Conservation (phyloP, 2,888 invertebrate species). For the Morpho deidamia region DNA sequence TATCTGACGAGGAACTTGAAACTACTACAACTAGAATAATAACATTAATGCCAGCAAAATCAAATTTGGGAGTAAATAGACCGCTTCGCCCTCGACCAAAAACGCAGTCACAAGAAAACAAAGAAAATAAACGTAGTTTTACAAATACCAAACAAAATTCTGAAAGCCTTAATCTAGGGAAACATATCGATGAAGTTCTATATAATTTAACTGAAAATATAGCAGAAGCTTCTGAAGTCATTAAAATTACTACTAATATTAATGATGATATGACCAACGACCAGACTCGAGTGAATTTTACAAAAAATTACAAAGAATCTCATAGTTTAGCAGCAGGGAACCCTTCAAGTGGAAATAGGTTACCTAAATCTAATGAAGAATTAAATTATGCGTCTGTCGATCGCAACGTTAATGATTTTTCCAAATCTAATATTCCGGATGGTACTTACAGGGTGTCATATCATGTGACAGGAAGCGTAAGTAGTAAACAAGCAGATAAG, state of each 20-base stretch:
- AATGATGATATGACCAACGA: constrained; percentile 31
- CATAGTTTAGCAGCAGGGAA: neutral
- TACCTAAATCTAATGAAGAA: constrained; percentile 59
- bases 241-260: constrained; percentile 32
- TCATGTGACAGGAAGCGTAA: constrained; percentile 70
- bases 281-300: constrained; percentile 33
- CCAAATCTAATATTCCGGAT: constrained; percentile 44
- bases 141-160: constrained; percentile 44
- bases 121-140: constrained; percentile 55
- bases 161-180: constrained; percentile 29
- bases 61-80: constrained; percentile 86
- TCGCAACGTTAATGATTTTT: constrained; percentile 18
- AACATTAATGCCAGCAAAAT: constrained; percentile 87
- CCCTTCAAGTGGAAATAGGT: constrained; percentile 44
- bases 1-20: constrained; percentile 59
- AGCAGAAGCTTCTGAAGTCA: constrained; percentile 38
- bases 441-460: constrained; percentile 70
- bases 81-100: constrained; percentile 83
- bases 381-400: constrained; percentile 33
- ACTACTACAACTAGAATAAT: constrained; percentile 60
- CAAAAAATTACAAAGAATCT: constrained; percentile 37
- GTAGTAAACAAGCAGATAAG: constrained; percentile 69
- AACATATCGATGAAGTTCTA: constrained; percentile 48
- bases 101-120: constrained; percentile 46
- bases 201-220: constrained; percentile 36